These are phyloP conservation scores for Petrocephalus schoutedeni DNA, from an alignment of 2,797 vertebrate genomes.

Conservation along the genomic window DNA sequence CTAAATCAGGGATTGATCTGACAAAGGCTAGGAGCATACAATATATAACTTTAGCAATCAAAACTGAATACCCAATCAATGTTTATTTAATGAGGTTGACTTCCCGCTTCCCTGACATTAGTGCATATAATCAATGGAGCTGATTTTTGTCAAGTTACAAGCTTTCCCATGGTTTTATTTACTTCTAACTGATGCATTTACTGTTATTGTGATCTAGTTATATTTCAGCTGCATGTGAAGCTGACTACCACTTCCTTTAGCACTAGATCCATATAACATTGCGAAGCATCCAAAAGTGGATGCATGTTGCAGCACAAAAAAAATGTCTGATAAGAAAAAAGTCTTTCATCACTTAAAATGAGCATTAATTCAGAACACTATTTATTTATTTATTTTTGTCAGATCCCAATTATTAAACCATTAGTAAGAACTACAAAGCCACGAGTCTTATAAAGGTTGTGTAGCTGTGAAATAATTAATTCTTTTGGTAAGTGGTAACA, in stretches of 20 bases:
- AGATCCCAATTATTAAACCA: background rate
- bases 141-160: no score
- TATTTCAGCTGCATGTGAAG: no score
- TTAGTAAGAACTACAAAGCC: background rate
- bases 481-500: background rate
- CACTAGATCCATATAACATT: background rate
- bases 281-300: background rate
- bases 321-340: background rate
- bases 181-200: no score
- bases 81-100: no score
- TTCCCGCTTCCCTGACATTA: no score
- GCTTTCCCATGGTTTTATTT: no score
- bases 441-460: background rate
- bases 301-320: background rate
- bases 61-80: no score
- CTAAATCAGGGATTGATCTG: no score
- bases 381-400: background rate
- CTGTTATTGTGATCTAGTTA: no score
- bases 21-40: no score
- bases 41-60: no score
- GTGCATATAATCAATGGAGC: no score
- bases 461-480: background rate
- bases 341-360: background rate
- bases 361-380: background rate
- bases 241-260: background rate